These are phyloP conservation scores for Balaenoptera acutorostrata DNA, from an alignment of 2,113 vertebrate species.

Conservation along the genomic window DNA sequence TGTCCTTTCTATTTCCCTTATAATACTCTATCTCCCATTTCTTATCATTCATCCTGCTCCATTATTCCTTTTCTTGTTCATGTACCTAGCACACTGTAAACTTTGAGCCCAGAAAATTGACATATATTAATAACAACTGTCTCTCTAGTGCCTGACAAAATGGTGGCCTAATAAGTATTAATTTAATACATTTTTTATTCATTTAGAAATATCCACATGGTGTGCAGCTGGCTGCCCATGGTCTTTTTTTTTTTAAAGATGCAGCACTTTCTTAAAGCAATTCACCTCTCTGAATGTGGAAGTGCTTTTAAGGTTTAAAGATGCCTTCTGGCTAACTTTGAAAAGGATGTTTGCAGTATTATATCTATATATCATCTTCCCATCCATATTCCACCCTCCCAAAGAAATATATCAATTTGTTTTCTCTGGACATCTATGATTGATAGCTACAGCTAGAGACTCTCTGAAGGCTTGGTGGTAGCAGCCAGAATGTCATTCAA, in stretches of 20 bases:
- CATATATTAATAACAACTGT: not conserved
- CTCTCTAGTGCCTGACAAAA: not conserved
- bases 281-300: not conserved
- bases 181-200: not conserved
- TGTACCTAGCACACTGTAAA: not conserved
- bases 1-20: not conserved
- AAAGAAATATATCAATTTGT: not conserved
- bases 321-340: slow-evolving; percentile 8
- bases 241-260: not conserved
- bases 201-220: not conserved
- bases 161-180: not conserved
- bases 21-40: not conserved
- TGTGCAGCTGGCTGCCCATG: not conserved
- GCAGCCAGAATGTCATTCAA: not conserved
- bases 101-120: not conserved
- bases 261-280: not conserved
- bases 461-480: not conserved
- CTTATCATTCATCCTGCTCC: not conserved
- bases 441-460: not conserved
- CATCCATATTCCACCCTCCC: not conserved
- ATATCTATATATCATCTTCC: not conserved
- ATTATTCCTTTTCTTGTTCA: not conserved
- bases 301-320: not conserved
- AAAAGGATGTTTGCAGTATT: not conserved
- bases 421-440: not conserved